A percentile compares a stretch with the other conserved stretches of the same genome.
Evolutionary conservation across 2,888 invertebrate species (phyloP).

Genomic region (Microctonus aethiopoides): DNA sequence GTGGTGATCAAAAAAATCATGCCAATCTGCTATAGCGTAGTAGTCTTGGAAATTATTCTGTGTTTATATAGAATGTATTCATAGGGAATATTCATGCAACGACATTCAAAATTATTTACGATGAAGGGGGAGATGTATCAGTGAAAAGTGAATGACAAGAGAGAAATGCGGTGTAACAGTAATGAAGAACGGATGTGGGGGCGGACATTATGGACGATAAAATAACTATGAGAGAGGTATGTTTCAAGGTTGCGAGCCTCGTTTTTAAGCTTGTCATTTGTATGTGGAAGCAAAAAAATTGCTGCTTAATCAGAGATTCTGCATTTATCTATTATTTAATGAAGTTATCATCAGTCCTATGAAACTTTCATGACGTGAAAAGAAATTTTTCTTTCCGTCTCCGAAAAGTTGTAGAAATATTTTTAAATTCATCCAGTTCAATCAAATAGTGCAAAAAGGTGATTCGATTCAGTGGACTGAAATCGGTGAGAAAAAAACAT

Average conservation of each 20-base stretch:
- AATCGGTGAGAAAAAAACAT: background rate
- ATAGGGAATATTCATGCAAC: no score
- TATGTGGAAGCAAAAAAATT: background rate
- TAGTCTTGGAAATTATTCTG: background rate
- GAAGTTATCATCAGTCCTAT: no score
- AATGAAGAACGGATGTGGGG: slow-evolving; percentile 1
- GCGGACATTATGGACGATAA: background rate
- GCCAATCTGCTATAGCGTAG: no score
- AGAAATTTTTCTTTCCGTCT: no score
- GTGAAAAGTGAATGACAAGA: background rate
- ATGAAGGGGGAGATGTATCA: background rate
- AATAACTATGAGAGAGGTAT: background rate
- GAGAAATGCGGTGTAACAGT: background rate
- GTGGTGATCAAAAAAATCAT: background rate
- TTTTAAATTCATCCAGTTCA: no score
- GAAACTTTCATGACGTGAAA: no score
- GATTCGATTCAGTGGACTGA: background rate
- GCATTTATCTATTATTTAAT: background rate
- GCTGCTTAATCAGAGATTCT: background rate
- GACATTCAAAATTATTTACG: background rate
- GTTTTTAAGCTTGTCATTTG: background rate
- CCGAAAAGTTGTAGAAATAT: no score
- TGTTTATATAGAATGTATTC: background rate
- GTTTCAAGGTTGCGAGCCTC: background rate
- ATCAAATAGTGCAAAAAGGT: no score